Evolutionary conservation across 2,888 invertebrate species (phyloP).

Genomic region (Alentia gelatinosa): DNA sequence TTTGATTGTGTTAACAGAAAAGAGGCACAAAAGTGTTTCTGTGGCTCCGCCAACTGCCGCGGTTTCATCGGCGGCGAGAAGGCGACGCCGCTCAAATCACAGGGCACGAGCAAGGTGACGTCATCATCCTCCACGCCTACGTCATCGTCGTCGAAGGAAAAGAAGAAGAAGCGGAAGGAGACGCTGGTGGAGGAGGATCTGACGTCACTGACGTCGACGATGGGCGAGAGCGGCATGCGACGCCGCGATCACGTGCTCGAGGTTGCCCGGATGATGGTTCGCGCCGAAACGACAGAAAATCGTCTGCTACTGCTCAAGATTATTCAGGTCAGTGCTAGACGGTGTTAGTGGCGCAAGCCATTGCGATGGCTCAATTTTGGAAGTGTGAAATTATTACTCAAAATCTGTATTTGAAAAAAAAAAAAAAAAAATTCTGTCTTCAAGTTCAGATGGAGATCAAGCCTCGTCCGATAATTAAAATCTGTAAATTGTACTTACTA

Average conservation of each 20-base stretch:
- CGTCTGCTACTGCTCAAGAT: constrained; percentile 87
- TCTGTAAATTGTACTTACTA: no score
- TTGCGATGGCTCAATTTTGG: no score
- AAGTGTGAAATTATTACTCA: no score
- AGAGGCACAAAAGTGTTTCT: constrained; percentile 97
- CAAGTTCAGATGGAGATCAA: no score
- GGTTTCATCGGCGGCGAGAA: constrained; percentile 91
- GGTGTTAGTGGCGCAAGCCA: no score
- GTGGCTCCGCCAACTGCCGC: constrained; percentile 92
- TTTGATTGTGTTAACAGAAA: constrained; percentile 78
- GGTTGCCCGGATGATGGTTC: constrained; percentile 93
- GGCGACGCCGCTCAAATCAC: constrained; percentile 68
- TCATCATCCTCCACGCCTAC: constrained; percentile 75
- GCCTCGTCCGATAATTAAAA: no score
- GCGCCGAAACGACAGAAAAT: constrained; percentile 91
- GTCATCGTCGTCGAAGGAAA: constrained; percentile 79
- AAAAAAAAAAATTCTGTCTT: no score
- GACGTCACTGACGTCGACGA: constrained; percentile 87
- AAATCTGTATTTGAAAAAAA: no score
- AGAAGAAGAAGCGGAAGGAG: constrained; percentile 82
- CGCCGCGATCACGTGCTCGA: constrained; percentile 94
- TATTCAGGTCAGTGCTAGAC: constrained; percentile 85
- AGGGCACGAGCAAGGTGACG: constrained; percentile 57
- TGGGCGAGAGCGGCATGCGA: constrained; percentile 84
- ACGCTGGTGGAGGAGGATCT: constrained; percentile 92